Base-by-base conservation (phyloP, 2,113 vertebrate genomes). In the Lasiurus cinereus region DNA sequence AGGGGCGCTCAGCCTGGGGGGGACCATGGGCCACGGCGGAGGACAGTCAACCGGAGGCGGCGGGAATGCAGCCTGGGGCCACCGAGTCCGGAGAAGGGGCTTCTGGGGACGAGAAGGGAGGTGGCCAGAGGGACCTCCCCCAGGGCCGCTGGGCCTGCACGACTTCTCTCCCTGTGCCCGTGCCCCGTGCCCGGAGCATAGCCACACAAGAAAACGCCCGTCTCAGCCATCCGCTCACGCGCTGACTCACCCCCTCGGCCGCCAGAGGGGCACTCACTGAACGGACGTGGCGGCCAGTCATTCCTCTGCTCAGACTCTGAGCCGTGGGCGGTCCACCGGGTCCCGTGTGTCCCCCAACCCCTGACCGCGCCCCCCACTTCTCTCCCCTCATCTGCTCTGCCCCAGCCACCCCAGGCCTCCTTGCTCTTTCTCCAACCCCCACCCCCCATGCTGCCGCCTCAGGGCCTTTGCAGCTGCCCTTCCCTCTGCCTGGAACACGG, bases 371-470 rank as follows among this genome's bases (percentile, higher is more conserved):
- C 22, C 19, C 24, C 46, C 0, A 0, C 8, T 21, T 14, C 72
- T 36, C 48, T 69, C 33, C 50, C 43, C 1, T 43, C 2, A 0
- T 9, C 66, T 8, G 27, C n/a, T 62, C 50, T 22, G 18, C 29
- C 15, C 56, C 10, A 29, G 52, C 70, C 74, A 21, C 3, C 5
- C 54, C 50, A n/a, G 56, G 50, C 33, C 46, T 39, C 50, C 59
- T 14, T 0, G 1, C 10, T 46, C 69, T 19, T 24, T 62, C 56
- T 59, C 62, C 29, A 33, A 1, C 39, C 70, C 67, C 64, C 67
- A 0, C 0, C 3, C 24, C 52, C 21, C 4, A 1, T 0, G 0
- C 1, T 0, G 27, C 13, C 0, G 2, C 4, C 21, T 43, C 43
- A 12, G 59, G 64, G 29, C 82, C 50, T 14, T 21, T 0, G 22